These are phyloP conservation scores for Pterostichus niger DNA, from an alignment of 2,888 invertebrate species.

Conservation along the genomic window DNA sequence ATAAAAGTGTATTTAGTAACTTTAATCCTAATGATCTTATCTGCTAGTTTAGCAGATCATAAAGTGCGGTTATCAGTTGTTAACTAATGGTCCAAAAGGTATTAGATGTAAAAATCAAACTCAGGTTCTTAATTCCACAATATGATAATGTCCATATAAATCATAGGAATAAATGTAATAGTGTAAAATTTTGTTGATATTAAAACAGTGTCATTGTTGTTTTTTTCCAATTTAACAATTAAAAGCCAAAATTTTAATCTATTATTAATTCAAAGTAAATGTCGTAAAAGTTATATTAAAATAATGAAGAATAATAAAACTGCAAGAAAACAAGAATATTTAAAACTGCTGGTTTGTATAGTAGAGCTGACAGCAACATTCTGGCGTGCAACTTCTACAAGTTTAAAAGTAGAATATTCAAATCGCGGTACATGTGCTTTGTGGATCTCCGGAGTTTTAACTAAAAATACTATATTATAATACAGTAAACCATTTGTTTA, in stretches of 20 bases:
- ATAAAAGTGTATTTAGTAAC: too few species aligned
- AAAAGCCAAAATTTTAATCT: not conserved
- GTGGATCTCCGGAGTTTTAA: slow-evolving; percentile 16
- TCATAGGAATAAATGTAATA: too few species aligned
- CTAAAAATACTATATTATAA: slow-evolving; percentile 32
- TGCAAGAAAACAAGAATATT: slow-evolving; percentile 19
- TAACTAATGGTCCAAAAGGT: too few species aligned
- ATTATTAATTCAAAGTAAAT: slow-evolving; percentile 1
- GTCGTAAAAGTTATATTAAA: not conserved
- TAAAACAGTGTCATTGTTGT: not conserved
- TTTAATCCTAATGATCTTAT: too few species aligned
- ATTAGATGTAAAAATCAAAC: too few species aligned
- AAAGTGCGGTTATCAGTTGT: too few species aligned
- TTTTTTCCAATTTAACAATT: not conserved
- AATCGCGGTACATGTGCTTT: slow-evolving; percentile 18
- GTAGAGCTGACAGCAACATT: slow-evolving; percentile 21
- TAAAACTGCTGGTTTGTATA: slow-evolving; percentile 15
- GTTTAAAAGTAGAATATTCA: slow-evolving; percentile 28
- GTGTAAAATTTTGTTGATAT: not conserved
- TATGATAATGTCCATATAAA: too few species aligned
- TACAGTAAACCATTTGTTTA: slow-evolving; percentile 23
- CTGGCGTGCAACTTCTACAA: slow-evolving; percentile 19
- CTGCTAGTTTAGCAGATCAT: too few species aligned
- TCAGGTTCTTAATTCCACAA: too few species aligned
- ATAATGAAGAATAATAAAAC: slow-evolving; percentile 19